These are phyloP conservation scores for Anisognathus igniventris DNA, from an alignment of 2,797 vertebrate species.

Conservation along the genomic window DNA sequence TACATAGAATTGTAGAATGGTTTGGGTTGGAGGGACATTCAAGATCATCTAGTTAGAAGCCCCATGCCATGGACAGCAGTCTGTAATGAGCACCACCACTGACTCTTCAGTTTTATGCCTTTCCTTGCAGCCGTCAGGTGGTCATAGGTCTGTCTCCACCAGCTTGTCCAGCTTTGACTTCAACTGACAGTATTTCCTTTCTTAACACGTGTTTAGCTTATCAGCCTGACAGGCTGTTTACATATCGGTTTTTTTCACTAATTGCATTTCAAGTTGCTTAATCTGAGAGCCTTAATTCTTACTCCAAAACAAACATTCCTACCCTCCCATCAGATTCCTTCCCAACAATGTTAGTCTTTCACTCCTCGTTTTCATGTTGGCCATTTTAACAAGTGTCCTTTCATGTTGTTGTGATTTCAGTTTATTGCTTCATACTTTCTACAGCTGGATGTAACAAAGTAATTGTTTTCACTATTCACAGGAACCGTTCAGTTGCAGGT, in stretches of 20 bases:
- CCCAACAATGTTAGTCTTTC: background rate
- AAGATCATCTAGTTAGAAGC: background rate
- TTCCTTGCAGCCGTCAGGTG: background rate
- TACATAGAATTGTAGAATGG: fast-evolving
- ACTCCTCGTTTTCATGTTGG: background rate
- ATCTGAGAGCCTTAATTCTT: background rate
- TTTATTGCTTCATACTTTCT: background rate
- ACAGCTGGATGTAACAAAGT: background rate
- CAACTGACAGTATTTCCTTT: background rate
- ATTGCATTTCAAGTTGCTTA: background rate
- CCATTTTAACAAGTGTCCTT: background rate
- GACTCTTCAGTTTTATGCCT: background rate
- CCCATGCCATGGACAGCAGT: background rate
- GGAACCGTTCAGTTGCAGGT: background rate
- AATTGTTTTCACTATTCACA: background rate
- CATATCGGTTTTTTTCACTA: background rate
- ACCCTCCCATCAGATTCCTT: background rate
- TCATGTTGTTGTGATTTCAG: background rate
- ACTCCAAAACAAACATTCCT: background rate
- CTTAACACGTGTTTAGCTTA: background rate
- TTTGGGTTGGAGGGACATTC: background rate
- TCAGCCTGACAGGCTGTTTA: background rate
- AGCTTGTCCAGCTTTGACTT: background rate
- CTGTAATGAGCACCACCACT: background rate
- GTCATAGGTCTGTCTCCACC: background rate